Conservation (phyloP, 2,797 vertebrate species). For the Dipus sagitta region DNA sequence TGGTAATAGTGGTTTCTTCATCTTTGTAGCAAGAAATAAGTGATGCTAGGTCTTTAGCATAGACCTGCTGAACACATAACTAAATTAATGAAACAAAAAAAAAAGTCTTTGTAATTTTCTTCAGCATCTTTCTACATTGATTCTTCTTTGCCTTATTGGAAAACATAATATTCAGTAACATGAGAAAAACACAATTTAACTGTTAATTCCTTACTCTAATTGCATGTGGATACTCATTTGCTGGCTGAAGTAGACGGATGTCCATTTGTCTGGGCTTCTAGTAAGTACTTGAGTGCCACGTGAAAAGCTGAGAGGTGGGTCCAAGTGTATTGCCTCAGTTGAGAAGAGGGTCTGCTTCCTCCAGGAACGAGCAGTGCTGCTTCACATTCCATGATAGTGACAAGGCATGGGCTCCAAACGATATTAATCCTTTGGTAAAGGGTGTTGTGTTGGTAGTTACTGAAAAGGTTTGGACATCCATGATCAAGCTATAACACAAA, state of each 20-base stretch:
- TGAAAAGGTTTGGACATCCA: slow-evolving; percentile 75
- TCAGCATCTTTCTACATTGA: background rate
- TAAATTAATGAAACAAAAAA: background rate
- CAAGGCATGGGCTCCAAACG: slow-evolving; percentile 78
- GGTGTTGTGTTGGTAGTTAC: slow-evolving; percentile 72
- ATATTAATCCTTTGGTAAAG: slow-evolving; percentile 79
- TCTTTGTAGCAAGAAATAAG: background rate
- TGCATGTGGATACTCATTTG: slow-evolving; percentile 1
- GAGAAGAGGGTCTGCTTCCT: slow-evolving; percentile 75
- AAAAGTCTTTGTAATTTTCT: background rate
- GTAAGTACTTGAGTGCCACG: background rate
- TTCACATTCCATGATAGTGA: slow-evolving; percentile 78
- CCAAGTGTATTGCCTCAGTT: slow-evolving; percentile 31
- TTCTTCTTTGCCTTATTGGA: background rate
- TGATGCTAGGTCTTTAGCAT: background rate
- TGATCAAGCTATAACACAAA: slow-evolving; percentile 45
- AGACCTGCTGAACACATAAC: background rate
- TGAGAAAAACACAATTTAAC: background rate
- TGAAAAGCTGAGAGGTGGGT: background rate
- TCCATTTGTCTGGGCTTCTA: background rate
- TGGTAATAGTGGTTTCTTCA: background rate
- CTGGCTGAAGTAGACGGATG: background rate
- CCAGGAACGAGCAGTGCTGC: slow-evolving; percentile 78
- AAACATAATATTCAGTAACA: background rate
- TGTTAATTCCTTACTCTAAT: background rate